phyloP scores from a whole-genome alignment of 2,113 vertebrate species.

The Ciconia stormi region DNA sequence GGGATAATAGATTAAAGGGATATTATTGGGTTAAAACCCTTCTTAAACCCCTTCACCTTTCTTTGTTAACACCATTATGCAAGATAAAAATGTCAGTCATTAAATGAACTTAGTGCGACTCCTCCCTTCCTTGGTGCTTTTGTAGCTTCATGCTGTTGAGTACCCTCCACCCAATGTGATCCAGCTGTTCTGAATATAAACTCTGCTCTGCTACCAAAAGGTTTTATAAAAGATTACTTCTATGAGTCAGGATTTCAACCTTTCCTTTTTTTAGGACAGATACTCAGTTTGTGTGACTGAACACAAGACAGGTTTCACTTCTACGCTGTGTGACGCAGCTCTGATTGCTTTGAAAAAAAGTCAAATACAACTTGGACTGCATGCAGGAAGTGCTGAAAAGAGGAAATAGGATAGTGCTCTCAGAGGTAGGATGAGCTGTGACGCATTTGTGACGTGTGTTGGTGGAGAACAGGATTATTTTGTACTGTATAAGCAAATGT shows the following conservation, averaged over 20 bases:
- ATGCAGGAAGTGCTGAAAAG: not conserved
- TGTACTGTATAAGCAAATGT: not conserved
- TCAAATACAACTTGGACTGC: fast-evolving
- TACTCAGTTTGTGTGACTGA: not conserved
- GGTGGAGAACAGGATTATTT: not conserved
- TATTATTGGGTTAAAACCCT: constrained; percentile 52
- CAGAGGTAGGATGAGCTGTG: not conserved
- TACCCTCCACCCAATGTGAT: not conserved
- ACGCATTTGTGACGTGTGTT: not conserved
- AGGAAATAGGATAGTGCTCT: not conserved
- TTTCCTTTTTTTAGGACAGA: not conserved
- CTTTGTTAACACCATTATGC: constrained; percentile 21
- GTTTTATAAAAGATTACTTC: not conserved
- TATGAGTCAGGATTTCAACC: not conserved
- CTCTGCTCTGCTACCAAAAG: not conserved
- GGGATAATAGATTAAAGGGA: constrained; percentile 54
- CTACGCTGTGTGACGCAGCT: not conserved
- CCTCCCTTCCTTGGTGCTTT: not conserved
- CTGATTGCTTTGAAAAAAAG: not conserved
- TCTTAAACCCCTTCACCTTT: constrained; percentile 44
- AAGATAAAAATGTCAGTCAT: constrained; percentile 1
- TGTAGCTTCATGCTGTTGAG: not conserved
- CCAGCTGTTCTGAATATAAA: not conserved
- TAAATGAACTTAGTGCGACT: not conserved
- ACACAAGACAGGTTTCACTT: not conserved